Evolutionary conservation across 2,797 vertebrate genomes (phyloP), one percentile per base, ranked within the genome.

Genomic region (Alfaro cultratus): DNA sequence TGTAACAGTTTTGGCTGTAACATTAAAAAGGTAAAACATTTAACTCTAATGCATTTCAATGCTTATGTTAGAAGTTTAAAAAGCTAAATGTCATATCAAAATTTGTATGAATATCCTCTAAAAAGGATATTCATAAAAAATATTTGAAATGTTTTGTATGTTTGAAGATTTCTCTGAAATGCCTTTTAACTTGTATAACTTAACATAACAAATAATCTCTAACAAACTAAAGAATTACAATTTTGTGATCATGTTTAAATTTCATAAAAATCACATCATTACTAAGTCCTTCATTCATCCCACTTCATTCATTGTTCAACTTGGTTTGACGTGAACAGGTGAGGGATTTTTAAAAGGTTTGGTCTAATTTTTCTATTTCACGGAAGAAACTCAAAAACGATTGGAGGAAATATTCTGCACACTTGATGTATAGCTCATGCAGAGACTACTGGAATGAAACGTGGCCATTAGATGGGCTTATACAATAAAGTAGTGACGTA

Each of bases 401-500:
- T 57, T 34, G 15, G 55, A 64, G 68, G 31, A 77, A 16, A 83
- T 82, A 84, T 86, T 79, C 87, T 88, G 87, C 87, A 86, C 82
- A 88, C 89, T 88, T 77, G 0, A 81, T 83, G 86, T 79, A 84
- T 80, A 67, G 68, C 60, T n/a, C 72, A 18, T 9, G 78, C 77
- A 84, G 80, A 75, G 57, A 78, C 1, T 8, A 76, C 51, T 36
- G 18, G 18, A 46, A 36, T 36, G 72, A 80, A 64, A 60, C 31
- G 0, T 23, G 55, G 62, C 68, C 3, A 53, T 98, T 97, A 98
- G 93, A 99, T 98, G 81, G 98, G 98, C 83, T 99, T 99, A 89
- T 99, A 99, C 0, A 99, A 95, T 75, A 99, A 94, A 0, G 98
- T 98, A 79, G 98, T 99, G 89, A 99, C 98, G 0, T 99, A 99